Base-by-base conservation (phyloP, 1,140 invertebrate genomes). In the Zaprionus tsacasi region DNA sequence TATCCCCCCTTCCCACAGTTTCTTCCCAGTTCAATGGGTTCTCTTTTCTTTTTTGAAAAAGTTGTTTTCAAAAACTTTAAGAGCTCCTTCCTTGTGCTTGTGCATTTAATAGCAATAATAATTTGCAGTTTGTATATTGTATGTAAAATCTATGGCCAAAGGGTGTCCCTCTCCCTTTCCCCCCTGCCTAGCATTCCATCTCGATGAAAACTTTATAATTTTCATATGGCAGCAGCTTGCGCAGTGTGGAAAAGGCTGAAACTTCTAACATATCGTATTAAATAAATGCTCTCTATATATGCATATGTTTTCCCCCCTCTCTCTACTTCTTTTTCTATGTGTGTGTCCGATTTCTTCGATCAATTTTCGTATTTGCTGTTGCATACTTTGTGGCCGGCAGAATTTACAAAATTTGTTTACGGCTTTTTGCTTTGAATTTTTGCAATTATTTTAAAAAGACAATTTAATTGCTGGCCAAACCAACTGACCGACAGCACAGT, bases 91-190 rank as follows among this genome's bases (percentile, higher is more conserved):
- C 63, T 82, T 87, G 83, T 50, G 83, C 83, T 70, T 87, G 77
- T 83, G 77, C 82, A 88, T 87, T 87, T 87, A 87, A 87, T 87
- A 87, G 83, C 82, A 87, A 87, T 88, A 87, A 87, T 87, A 82
- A 87, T 87, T 87, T 87, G 72, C 64, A 88, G 82, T 78, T 88
- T 83, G 66, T 83, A 71, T 64, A 83, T 82, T 85, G 67, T 78
- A 81, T 85, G 67, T 78, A 81, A 61, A 83, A 85, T 83, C 58
- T 83, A 67, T 78, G 65, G 81, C 66, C 79, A 70, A 50, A 65
- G 78, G 73, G 60, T 60, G 70, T 70, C 25, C 48, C 36, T 12
- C 27, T 13, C 25, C 43, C 54, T 17, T 17, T 4, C 1, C 33
- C 13, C n/a, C 8, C n/a, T 15, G n/a, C n/a, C 2, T 6, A 45